A percentile compares a stretch with the other conserved stretches of the same genome.
Evolutionary conservation across 2,888 invertebrate genomes (phyloP).

Genomic region (Ennomos fuscantarius): DNA sequence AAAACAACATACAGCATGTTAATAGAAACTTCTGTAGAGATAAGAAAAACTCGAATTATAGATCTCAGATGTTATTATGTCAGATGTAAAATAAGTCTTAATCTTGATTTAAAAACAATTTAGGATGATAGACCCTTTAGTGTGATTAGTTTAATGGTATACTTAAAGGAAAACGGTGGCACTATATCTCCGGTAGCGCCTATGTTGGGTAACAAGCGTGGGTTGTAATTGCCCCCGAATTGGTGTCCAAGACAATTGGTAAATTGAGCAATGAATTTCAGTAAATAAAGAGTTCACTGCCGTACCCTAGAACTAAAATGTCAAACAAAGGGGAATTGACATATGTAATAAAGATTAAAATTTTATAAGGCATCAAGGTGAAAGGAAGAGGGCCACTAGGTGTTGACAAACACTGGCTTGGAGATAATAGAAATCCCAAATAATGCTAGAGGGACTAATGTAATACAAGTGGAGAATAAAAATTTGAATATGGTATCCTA

Average conservation of each 20-base stretch:
- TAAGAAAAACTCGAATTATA: no score
- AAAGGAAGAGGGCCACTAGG: neutral
- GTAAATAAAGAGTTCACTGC: slow-evolving; percentile 29
- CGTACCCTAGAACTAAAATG: slow-evolving; percentile 16
- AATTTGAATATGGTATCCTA: no score
- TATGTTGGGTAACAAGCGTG: slow-evolving; percentile 42
- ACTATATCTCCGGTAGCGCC: slow-evolving; percentile 25
- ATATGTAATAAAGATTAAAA: slow-evolving; percentile 1
- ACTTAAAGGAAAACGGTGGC: slow-evolving; percentile 27
- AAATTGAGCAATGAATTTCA: slow-evolving; percentile 56
- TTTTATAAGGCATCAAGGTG: slow-evolving; percentile 2
- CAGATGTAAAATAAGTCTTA: no score
- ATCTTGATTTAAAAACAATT: slow-evolving; percentile 5
- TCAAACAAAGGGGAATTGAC: slow-evolving; percentile 6
- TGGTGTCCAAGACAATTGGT: slow-evolving; percentile 54
- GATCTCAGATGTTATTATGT: no score
- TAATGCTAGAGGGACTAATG: neutral
- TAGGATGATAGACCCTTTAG: slow-evolving; percentile 9
- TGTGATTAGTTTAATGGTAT: slow-evolving; percentile 15
- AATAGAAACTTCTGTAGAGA: no score
- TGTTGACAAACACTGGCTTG: no score
- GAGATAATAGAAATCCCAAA: no score
- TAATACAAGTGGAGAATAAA: no score
- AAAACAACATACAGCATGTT: no score
- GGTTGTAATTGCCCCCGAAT: slow-evolving; percentile 47